Conservation (phyloP, 2,888 invertebrate genomes). For the Anoncus sp. region DNA sequence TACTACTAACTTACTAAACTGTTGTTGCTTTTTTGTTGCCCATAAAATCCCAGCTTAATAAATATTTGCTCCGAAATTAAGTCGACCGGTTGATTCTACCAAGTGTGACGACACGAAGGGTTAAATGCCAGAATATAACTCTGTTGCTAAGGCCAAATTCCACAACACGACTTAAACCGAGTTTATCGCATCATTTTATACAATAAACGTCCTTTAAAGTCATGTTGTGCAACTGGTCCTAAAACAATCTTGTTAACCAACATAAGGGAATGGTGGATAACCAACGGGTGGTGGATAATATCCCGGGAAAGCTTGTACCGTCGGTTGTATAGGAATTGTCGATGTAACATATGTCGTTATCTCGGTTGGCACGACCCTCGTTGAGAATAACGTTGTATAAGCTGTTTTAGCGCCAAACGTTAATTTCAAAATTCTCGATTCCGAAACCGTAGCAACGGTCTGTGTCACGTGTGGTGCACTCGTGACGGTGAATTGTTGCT, state of each 20-base stretch:
- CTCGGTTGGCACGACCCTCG: conserved; percentile 92
- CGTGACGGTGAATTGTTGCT: conserved; percentile 90
- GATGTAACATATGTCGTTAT: conserved; percentile 94
- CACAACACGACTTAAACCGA: too few species aligned
- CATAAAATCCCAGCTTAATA: too few species aligned
- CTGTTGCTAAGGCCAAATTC: too few species aligned
- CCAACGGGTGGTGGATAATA: conserved; percentile 89
- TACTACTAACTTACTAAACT: too few species aligned
- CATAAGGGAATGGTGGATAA: conserved; percentile 90
- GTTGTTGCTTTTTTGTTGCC: too few species aligned
- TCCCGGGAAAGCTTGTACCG: conserved; percentile 89
- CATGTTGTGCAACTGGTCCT: too few species aligned
- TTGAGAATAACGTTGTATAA: conserved; percentile 93
- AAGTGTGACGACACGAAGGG: too few species aligned
- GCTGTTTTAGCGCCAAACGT: conserved; percentile 97
- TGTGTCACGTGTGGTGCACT: conserved; percentile 93
- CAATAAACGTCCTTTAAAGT: too few species aligned
- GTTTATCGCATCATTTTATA: too few species aligned
- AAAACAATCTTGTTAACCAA: conserved; percentile 85
- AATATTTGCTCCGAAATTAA: too few species aligned
- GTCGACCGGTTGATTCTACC: too few species aligned
- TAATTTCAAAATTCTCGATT: conserved; percentile 92
- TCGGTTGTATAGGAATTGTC: conserved; percentile 89
- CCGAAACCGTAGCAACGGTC: conserved; percentile 91
- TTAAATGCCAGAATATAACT: too few species aligned